A percentile compares a stretch with the other conserved stretches of the same genome.
phyloP scores from a whole-genome alignment of 2,113 vertebrate species.

The Channa maculata region DNA sequence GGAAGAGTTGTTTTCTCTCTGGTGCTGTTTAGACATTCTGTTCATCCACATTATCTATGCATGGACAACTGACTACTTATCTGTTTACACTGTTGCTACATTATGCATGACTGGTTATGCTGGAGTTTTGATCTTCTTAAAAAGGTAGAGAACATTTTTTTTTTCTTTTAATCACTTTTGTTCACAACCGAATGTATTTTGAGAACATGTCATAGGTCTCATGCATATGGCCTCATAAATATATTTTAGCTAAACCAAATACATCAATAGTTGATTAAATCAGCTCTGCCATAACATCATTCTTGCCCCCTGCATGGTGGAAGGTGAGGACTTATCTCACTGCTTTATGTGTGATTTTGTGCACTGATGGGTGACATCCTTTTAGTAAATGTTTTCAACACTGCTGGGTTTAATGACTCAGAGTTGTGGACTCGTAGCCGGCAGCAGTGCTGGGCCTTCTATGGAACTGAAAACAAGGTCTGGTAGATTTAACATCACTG shows the following conservation, averaged over 20 bases:
- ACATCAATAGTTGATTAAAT: background rate
- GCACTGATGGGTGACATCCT: slow-evolving; percentile 35
- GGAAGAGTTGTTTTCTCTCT: background rate
- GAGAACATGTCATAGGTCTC: too few relatives aligned
- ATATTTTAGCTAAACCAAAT: too few relatives aligned
- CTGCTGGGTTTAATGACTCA: slow-evolving; percentile 28
- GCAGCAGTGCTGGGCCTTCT: slow-evolving; percentile 39
- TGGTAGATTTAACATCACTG: slow-evolving; percentile 39
- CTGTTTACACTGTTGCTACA: background rate
- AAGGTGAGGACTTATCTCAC: slow-evolving; percentile 19
- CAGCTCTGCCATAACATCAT: slow-evolving; percentile 43
- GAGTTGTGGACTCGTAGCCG: slow-evolving; percentile 39
- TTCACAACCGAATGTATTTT: too few relatives aligned
- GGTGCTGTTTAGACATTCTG: slow-evolving; percentile 3
- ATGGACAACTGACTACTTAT: background rate
- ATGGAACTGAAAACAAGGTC: slow-evolving; percentile 42
- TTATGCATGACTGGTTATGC: background rate
- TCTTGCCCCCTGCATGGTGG: background rate
- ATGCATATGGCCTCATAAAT: too few relatives aligned
- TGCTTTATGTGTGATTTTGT: slow-evolving; percentile 31
- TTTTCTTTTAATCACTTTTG: too few relatives aligned
- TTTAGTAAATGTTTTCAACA: slow-evolving; percentile 4
- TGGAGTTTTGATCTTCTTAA: background rate
- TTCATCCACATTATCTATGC: background rate
- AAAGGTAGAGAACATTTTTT: too few relatives aligned